These are phyloP conservation scores for Coboldia fuscipes DNA, from an alignment of 1,140 invertebrate genomes.

Conservation along the genomic window DNA sequence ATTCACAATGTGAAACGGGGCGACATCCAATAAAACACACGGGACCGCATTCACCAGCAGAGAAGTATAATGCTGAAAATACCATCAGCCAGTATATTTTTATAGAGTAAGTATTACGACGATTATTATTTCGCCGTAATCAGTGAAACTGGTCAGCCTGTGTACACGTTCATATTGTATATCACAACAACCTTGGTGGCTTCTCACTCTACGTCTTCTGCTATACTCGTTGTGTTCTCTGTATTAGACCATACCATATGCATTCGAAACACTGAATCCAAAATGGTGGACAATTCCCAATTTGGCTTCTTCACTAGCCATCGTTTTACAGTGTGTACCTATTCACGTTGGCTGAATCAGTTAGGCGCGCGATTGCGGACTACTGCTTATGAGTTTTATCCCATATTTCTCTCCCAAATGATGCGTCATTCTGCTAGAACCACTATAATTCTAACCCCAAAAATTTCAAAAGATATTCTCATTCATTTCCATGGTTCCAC, in stretches of 20 bases:
- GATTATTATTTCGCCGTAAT: neutral
- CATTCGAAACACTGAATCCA: conserved; percentile 1
- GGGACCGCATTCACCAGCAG: too few species aligned
- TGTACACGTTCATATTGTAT: neutral
- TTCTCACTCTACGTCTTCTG: neutral
- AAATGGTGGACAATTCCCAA: conserved; percentile 2
- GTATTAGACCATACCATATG: neutral
- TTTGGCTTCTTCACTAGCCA: neutral
- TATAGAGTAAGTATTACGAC: too few species aligned
- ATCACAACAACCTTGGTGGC: neutral
- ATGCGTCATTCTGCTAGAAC: neutral
- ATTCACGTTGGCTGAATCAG: neutral
- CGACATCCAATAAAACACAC: too few species aligned
- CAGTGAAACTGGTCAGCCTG: neutral
- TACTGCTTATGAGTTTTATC: neutral
- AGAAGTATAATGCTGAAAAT: too few species aligned
- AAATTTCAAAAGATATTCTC: neutral
- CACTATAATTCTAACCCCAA: neutral
- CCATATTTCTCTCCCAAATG: neutral
- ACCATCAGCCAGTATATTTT: too few species aligned
- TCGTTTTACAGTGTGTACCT: neutral
- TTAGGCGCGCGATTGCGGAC: neutral
- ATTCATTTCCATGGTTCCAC: too few species aligned
- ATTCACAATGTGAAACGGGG: too few species aligned
- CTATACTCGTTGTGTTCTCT: neutral